Conservation (phyloP, 23 tunicate genomes). For the Halocynthia aurantium region DNA sequence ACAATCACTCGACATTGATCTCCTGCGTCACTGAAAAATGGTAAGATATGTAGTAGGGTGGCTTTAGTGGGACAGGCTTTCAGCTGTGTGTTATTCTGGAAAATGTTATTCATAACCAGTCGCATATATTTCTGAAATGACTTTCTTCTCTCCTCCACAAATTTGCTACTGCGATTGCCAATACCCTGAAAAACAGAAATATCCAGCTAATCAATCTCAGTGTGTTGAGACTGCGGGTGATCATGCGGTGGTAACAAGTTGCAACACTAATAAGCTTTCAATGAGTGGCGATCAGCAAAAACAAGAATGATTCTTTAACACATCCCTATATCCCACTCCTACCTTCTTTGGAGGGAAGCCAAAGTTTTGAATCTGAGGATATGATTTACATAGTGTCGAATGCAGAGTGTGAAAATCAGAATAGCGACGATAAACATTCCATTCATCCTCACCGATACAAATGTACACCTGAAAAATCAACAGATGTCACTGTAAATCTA, state of each 20-base stretch:
- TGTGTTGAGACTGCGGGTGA: background rate
- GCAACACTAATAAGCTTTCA: background rate
- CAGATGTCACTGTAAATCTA: background rate
- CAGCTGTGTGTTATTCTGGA: constrained; percentile 67
- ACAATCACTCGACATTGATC: constrained; percentile 26
- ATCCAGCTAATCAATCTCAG: background rate
- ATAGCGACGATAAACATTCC: constrained; percentile 88
- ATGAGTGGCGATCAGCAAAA: background rate
- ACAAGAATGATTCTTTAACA: background rate
- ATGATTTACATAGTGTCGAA: constrained; percentile 47
- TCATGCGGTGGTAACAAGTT: background rate
- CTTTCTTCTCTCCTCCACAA: constrained; percentile 83
- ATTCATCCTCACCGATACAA: constrained; percentile 79
- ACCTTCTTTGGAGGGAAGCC: constrained; percentile 86
- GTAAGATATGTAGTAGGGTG: constrained; percentile 53
- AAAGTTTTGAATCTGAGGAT: constrained; percentile 45
- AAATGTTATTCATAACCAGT: constrained; percentile 59
- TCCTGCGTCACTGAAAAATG: constrained; percentile 55
- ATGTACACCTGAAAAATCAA: constrained; percentile 42
- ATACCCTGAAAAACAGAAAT: constrained; percentile 30
- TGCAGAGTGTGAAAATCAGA: constrained; percentile 83
- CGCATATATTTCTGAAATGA: constrained; percentile 61
- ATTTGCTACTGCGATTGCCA: constrained; percentile 32
- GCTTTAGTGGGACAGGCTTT: constrained; percentile 48
- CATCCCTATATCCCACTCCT: background rate